These are phyloP conservation scores for Vidua macroura DNA, from an alignment of 2,113 vertebrate genomes.

Conservation along the genomic window DNA sequence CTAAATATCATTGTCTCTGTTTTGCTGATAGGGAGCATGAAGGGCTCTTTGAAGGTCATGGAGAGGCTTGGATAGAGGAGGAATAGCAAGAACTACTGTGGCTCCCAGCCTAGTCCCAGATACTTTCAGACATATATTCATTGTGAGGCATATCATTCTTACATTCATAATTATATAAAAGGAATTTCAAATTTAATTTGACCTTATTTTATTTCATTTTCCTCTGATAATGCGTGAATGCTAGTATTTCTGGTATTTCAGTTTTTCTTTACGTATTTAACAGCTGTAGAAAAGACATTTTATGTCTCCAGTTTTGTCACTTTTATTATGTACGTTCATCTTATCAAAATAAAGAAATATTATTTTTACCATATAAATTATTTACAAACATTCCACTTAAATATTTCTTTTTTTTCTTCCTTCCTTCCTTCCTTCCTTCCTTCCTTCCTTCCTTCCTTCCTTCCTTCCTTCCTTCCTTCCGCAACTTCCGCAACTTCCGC, in stretches of 20 bases:
- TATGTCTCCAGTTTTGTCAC: neutral
- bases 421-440: too few relatives aligned
- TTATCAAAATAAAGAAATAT: neutral
- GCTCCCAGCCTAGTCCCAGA: neutral
- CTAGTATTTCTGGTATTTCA: neutral
- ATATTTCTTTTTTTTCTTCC: neutral
- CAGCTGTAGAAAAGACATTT: neutral
- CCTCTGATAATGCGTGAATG: neutral
- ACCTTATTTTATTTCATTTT: neutral
- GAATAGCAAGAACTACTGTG: accelerated
- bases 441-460: too few relatives aligned
- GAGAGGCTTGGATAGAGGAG: neutral
- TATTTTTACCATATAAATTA: neutral
- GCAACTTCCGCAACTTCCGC: too few relatives aligned
- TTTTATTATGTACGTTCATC: accelerated
- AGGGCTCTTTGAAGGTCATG: constrained; percentile 1
- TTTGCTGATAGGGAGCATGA: neutral
- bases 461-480: too few relatives aligned
- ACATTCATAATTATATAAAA: neutral
- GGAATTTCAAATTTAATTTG: neutral
- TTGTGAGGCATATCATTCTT: neutral
- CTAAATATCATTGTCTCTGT: constrained; percentile 21
- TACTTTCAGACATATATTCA: neutral
- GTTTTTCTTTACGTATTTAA: neutral
- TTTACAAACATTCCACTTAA: neutral